Base-by-base conservation (phyloP, 2,113 vertebrate species). In the Pseudorectes ferrugineus region DNA sequence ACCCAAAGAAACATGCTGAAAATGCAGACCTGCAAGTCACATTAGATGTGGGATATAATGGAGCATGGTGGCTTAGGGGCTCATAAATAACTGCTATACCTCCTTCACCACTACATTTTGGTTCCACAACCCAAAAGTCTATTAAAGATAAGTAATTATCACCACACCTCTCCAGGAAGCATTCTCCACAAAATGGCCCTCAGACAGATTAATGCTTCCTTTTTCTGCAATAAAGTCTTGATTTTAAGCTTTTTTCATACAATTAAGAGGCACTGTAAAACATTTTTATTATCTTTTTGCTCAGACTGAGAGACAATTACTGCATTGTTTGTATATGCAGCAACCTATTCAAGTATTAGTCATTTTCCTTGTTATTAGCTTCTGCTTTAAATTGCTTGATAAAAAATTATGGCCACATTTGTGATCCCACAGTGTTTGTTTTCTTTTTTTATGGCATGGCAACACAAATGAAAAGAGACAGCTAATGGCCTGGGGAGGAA, bases 281-380 rank as follows among this genome's bases (percentile, higher is more conserved):
- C 75, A 95, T 79, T 96, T 98, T 97, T 97, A 96, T 97, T 96
- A 92, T 97, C 93, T 97, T 96, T 93, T 95, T 94, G 54, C 82
- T 89, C 89, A 94, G 95, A 86, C 76, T 94, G 85, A 96, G 85
- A 97, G 86, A 96, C 96, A 98, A 97, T 97, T 98, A 97, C 85
- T 89, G 38, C 82, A 70, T 20, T 96, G 67, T 96, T 97, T 97
- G 89, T 96, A 94, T 95, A 97, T 95, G 93, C 87, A 96, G 83
- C 75, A 97, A 94, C 91, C 89, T 95, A 91, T 89, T 96, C 93
- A 93, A 94, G 88, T 95, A 96, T 97, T 96, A 96, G 88, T 96
- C 91, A 96, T 96, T 96, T 95, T 92, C 91, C 93, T 95, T 89
- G 80, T 95, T 97, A 95, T 94, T 96, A 96, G 77, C 88, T 96